These are phyloP conservation scores for Megalops cyprinoides DNA, from an alignment of 2,797 vertebrate genomes.

Conservation along the genomic window DNA sequence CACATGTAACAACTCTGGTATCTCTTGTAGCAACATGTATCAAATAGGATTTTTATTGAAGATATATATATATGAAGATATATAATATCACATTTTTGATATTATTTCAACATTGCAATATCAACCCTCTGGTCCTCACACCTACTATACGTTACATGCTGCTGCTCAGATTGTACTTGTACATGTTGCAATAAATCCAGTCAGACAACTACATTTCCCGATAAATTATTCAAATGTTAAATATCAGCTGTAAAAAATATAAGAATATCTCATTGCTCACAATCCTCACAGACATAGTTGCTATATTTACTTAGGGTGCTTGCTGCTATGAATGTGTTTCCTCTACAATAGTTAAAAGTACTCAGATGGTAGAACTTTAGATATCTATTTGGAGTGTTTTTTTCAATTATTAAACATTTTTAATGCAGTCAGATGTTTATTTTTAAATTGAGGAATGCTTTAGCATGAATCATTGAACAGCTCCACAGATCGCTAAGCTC, in stretches of 20 bases:
- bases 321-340: background rate
- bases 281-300: background rate
- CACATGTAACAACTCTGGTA: background rate
- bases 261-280: background rate
- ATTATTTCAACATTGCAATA: no score
- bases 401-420: background rate
- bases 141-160: background rate
- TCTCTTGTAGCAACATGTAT: background rate
- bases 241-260: background rate
- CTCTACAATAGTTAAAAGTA: background rate
- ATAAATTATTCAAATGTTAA: conserved; percentile 3
- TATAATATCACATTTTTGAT: no score
- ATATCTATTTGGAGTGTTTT: background rate
- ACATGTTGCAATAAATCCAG: background rate
- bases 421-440: no score
- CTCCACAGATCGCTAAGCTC: background rate
- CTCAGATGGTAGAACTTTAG: background rate
- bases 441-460: background rate
- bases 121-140: no score
- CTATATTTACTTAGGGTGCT: background rate
- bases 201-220: background rate
- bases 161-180: background rate
- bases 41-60: no score
- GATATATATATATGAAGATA: no score
- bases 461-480: background rate